Evolutionary conservation across 2,113 vertebrate species (phyloP).

Genomic region (Danionella cerebrum): DNA sequence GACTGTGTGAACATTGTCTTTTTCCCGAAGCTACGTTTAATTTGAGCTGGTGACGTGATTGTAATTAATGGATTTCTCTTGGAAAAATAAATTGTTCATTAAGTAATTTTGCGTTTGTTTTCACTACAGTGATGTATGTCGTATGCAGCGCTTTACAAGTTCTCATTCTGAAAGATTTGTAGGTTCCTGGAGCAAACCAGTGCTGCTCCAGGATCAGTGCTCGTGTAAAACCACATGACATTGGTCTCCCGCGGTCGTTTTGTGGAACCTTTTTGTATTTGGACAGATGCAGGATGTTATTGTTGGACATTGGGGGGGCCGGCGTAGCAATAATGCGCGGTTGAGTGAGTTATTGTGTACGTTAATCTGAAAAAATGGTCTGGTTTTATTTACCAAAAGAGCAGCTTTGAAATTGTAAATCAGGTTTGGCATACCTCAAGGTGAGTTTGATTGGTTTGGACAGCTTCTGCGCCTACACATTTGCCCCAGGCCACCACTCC

Average conservation of each 20-base stretch:
- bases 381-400: background rate
- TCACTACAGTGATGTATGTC: no score
- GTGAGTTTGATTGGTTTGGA: background rate
- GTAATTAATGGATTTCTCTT: no score
- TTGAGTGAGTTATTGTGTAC: background rate
- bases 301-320: background rate
- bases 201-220: background rate
- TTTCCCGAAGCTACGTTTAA: no score
- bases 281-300: background rate
- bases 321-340: no score
- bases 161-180: background rate
- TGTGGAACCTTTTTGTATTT: background rate
- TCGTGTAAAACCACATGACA: background rate
- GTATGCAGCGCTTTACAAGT: no score
- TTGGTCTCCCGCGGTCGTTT: background rate
- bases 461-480: background rate
- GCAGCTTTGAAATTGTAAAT: background rate
- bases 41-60: no score
- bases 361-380: background rate
- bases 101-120: background rate
- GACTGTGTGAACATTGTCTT: background rate
- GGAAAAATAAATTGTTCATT: background rate
- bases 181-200: background rate
- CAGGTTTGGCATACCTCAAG: background rate
- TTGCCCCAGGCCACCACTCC: constrained; percentile 51